Conservation (phyloP, 2,888 invertebrate genomes). For the Syritta pipiens region DNA sequence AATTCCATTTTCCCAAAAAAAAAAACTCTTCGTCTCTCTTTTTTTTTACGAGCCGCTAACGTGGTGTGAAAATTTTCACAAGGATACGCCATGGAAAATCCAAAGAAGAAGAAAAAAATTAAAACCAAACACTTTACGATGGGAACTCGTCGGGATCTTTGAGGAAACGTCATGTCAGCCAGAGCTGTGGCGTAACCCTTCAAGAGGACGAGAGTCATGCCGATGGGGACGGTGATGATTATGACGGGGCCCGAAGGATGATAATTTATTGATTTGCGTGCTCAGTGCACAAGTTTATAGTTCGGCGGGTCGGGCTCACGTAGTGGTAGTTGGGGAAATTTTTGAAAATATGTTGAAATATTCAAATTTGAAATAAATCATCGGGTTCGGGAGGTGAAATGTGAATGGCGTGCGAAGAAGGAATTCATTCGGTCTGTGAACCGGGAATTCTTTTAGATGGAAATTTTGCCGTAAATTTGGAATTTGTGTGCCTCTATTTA, state of each 20-base stretch:
- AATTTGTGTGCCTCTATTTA: conserved; percentile 41
- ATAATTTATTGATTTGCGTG: conserved; percentile 68
- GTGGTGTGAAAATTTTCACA: conserved; percentile 62
- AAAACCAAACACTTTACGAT: conserved; percentile 59
- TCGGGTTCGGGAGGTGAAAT: conserved; percentile 57
- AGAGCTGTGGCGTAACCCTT: conserved; percentile 37
- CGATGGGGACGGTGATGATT: conserved; percentile 56
- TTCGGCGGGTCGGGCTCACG: conserved; percentile 23
- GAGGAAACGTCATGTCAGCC: conserved; percentile 24
- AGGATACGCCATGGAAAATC: conserved; percentile 60
- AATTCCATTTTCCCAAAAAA: conserved; percentile 48
- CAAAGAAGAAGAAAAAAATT: conserved; percentile 40
- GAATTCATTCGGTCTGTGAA: conserved; percentile 39
- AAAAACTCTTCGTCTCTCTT: conserved; percentile 2
- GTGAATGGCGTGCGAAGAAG: conserved; percentile 61
- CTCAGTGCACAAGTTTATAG: conserved; percentile 56
- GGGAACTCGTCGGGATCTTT: conserved; percentile 42
- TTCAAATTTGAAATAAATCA: conserved; percentile 69
- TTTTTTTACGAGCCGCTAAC: conserved; percentile 62
- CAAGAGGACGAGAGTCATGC: conserved; percentile 30
- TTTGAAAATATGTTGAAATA: conserved; percentile 67
- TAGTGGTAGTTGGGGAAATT: conserved; percentile 44
- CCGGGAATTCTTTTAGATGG: conserved; percentile 14
- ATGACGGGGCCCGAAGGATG: conserved; percentile 55
- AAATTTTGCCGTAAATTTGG: conserved; percentile 22